Conservation (phyloP, 2,113 vertebrate genomes). For the Argyrosomus japonicus region DNA sequence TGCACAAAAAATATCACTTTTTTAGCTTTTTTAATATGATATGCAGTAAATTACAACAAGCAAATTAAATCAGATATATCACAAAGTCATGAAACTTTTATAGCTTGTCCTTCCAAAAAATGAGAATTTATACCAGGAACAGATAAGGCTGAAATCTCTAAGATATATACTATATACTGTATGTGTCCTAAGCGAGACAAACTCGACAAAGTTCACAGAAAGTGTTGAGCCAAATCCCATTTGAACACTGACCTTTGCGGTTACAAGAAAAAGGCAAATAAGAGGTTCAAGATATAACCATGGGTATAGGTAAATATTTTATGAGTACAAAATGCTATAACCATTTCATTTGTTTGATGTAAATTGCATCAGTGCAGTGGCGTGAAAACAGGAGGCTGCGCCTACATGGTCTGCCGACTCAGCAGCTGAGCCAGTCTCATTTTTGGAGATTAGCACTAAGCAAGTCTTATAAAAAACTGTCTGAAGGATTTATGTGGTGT, state of each 20-base stretch:
- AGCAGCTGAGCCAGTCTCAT: conserved; percentile 11
- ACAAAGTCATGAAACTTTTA: not conserved
- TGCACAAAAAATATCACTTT: not conserved
- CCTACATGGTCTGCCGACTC: not conserved
- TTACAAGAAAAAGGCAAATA: not conserved
- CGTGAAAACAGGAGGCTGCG: conserved; percentile 1
- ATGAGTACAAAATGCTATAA: conserved; percentile 10
- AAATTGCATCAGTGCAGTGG: conserved; percentile 8
- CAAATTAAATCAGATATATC: not conserved
- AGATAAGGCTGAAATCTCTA: not conserved
- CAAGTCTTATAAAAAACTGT: not conserved
- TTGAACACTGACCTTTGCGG: not conserved
- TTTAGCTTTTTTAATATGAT: not conserved
- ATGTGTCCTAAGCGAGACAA: not conserved
- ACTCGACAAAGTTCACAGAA: not conserved
- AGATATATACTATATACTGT: not conserved
- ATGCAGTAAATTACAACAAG: not conserved
- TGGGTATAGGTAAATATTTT: not conserved
- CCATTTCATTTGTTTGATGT: not conserved
- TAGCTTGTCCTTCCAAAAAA: not conserved
- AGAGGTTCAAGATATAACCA: not conserved
- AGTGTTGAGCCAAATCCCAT: not conserved
- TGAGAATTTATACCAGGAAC: not conserved
- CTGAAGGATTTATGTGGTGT: not conserved
- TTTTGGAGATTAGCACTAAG: not conserved